Evolutionary conservation across 2,888 invertebrate species (phyloP), one percentile per base, ranked within the genome.

Genomic region (Lydus trimaculatus): DNA sequence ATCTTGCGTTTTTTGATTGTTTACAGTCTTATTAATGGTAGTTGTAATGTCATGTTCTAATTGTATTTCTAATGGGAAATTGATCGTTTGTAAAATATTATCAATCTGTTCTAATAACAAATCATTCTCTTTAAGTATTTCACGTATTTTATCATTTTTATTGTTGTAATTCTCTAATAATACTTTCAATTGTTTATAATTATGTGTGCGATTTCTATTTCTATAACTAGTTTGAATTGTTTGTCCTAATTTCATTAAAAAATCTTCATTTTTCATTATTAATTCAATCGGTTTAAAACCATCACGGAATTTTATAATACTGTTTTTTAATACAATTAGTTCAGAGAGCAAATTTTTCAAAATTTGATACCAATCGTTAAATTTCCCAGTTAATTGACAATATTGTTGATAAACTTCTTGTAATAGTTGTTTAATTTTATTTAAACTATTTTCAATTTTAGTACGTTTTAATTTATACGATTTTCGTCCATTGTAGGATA

Each of bases 401-500:
- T 94, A 92, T 0, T 92, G 89, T 2, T 93, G 92, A 78, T 88
- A 88, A 8, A 94, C 94, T 79, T 92, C 91, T 66, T 88, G 87
- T 70, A 94, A 86, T 71, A 96, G 85, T 11, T 89, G 86, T 79
- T 92, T 91, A 71, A 92, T 87, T 48, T 92, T 89, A 56, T 91
- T 89, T 0, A 92, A 92, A 28, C 92, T 93, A 86, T 93, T 92
- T n/a, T 91, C 90, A 17, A 94, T 91, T 84, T 93, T 87, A 78
- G 90, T 92, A 78, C 94, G 90, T 87, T 97, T 97, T 75, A 98
- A 88, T 76, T 96, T 94, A 87, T 98, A 97, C 83, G 97, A 97
- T 86, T 97, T 97, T 86, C 97, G 97, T 84, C 98, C 97, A 84
- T 97, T 97, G 85, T 95, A 95, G 0, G 96, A 95, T 11, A 97